phyloP scores from a whole-genome alignment of 2,797 vertebrate genomes.

The Pristis pectinata region DNA sequence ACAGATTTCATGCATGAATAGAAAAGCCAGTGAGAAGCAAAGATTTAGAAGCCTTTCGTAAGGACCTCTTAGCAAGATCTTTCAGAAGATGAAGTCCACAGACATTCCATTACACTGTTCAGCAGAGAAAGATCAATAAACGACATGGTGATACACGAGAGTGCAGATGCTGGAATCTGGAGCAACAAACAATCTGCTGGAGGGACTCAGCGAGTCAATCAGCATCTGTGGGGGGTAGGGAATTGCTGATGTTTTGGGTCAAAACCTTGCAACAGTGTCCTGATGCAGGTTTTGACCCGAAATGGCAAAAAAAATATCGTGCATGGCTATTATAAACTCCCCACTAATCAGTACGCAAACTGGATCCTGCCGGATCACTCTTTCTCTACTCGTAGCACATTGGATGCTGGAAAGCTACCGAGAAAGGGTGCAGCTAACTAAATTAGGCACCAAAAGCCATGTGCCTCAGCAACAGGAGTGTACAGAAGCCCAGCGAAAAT shows the following conservation, averaged over 20 bases:
- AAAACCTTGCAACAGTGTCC: too few species aligned
- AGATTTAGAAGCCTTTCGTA: neutral
- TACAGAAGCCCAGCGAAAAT: too few species aligned
- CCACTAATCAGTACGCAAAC: neutral
- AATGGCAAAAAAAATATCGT: neutral
- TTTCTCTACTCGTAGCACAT: neutral
- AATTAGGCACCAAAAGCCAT: too few species aligned
- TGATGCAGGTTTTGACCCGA: too few species aligned
- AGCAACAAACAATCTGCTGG: too few species aligned
- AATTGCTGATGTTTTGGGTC: too few species aligned
- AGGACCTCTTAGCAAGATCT: neutral
- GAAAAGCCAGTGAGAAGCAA: neutral
- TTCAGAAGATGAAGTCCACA: neutral
- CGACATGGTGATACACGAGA: neutral
- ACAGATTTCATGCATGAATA: neutral
- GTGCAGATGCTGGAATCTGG: too few species aligned
- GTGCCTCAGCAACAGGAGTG: too few species aligned
- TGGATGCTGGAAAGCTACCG: neutral
- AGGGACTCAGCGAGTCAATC: too few species aligned
- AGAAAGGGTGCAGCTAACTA: neutral
- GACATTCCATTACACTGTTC: neutral
- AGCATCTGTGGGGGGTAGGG: too few species aligned
- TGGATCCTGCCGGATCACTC: neutral
- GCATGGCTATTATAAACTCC: neutral
- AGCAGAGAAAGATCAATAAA: neutral